phyloP scores from a whole-genome alignment of 2,888 invertebrate genomes.

The Tenthredo mesomela region DNA sequence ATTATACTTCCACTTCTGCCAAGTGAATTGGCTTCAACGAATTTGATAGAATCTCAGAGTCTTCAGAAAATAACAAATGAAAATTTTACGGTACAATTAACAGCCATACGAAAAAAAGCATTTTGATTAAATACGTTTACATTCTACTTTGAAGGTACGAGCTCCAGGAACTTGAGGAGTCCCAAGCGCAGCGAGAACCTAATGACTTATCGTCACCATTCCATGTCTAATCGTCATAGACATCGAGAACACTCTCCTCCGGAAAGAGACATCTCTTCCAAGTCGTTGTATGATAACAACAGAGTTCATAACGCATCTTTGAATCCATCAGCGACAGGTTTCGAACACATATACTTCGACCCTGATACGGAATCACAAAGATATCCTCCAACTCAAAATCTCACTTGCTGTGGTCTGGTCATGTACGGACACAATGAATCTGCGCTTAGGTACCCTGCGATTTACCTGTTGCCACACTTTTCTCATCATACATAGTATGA shows the following conservation, averaged over 20 bases:
- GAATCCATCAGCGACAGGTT: slow-evolving; percentile 3
- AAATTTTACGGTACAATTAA: neutral
- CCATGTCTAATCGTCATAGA: neutral
- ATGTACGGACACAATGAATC: slow-evolving; percentile 57
- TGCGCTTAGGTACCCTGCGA: neutral
- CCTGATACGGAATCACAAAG: neutral
- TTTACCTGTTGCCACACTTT: neutral
- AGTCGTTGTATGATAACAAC: slow-evolving; percentile 8
- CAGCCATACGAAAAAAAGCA: neutral
- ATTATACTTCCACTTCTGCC: no score
- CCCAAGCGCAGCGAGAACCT: neutral
- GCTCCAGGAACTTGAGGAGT: neutral
- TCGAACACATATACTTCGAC: slow-evolving; percentile 1
- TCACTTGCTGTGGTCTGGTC: slow-evolving; percentile 56
- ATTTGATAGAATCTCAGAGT: no score
- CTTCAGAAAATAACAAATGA: neutral
- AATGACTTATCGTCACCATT: neutral
- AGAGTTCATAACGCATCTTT: neutral
- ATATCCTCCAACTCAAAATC: slow-evolving; percentile 48
- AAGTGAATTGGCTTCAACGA: no score
- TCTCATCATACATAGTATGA: neutral
- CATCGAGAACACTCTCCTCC: slow-evolving; percentile 57
- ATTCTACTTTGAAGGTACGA: neutral
- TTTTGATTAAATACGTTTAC: neutral
- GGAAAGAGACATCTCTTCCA: slow-evolving; percentile 57